These are phyloP conservation scores for Scolopax bukidnonensis DNA, from an alignment of 2,797 vertebrate genomes.

Conservation along the genomic window DNA sequence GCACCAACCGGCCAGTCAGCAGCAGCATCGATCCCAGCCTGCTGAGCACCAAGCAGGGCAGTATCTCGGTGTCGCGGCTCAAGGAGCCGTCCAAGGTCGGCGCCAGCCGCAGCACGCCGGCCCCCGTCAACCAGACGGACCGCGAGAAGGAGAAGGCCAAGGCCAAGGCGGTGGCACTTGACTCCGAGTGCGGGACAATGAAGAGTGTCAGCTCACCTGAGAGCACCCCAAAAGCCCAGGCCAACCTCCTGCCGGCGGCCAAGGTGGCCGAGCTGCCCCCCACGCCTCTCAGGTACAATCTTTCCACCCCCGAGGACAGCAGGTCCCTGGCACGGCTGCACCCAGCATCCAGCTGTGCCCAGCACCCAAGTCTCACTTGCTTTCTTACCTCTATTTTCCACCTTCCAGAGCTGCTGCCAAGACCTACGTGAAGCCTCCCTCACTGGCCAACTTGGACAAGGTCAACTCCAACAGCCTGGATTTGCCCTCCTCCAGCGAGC, in stretches of 20 bases:
- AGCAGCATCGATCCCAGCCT: constrained; percentile 88
- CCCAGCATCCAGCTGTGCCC: neutral
- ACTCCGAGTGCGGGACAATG: constrained; percentile 82
- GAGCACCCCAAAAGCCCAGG: constrained; percentile 84
- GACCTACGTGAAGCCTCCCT: constrained; percentile 90
- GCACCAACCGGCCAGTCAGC: constrained; percentile 85
- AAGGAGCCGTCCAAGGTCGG: constrained; percentile 88
- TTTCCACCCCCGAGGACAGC: rapidly evolving
- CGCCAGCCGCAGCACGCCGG: constrained; percentile 66
- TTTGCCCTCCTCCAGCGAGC: constrained; percentile 80
- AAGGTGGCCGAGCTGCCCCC: constrained; percentile 86
- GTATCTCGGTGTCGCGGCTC: constrained; percentile 83
- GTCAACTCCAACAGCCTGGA: constrained; percentile 91
- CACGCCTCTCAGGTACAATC: constrained; percentile 86
- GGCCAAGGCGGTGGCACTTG: constrained; percentile 90
- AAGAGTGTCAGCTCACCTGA: constrained; percentile 83
- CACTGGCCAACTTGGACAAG: constrained; percentile 90
- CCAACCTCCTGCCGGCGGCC: constrained; percentile 79
- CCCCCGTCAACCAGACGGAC: constrained; percentile 95
- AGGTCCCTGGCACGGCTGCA: rapidly evolving
- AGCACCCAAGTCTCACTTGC: neutral
- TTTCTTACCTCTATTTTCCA: neutral
- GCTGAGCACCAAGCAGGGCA: constrained; percentile 83
- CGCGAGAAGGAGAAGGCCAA: constrained; percentile 95
- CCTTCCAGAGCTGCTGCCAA: constrained; percentile 85